phyloP scores from a whole-genome alignment of 1,140 invertebrate genomes.

The Protaetia brevitarsis region DNA sequence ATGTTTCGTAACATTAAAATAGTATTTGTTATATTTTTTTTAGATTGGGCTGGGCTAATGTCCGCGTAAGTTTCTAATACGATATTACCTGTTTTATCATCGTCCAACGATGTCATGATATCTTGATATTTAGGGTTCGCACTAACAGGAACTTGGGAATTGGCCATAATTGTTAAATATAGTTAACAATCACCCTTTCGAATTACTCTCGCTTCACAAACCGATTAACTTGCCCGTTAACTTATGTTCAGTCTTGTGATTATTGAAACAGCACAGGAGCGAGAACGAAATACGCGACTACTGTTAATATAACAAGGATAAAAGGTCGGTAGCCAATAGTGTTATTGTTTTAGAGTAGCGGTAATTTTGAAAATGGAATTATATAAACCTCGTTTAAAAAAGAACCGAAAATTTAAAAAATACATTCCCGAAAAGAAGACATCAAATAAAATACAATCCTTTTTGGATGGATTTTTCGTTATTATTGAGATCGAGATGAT shows the following conservation, averaged over 20 bases:
- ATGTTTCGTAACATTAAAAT: neutral
- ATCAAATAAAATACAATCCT: conserved; percentile 46
- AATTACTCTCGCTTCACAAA: conserved; percentile 16
- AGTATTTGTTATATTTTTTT: neutral
- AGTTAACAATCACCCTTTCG: conserved; percentile 3
- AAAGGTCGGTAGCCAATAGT: conserved; percentile 17
- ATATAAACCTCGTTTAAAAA: conserved; percentile 49
- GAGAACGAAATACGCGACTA: neutral
- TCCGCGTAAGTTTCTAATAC: neutral
- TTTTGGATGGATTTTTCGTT: conserved; percentile 63
- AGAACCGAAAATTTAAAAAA: conserved; percentile 41
- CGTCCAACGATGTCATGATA: conserved; percentile 68
- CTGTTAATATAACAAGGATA: conserved; percentile 18
- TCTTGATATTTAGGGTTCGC: conserved; percentile 63
- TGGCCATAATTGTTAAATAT: conserved; percentile 8
- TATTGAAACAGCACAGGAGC: conserved; percentile 30
- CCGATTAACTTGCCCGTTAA: conserved; percentile 11
- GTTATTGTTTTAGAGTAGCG: neutral
- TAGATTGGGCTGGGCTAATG: neutral
- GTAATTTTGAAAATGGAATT: conserved; percentile 49
- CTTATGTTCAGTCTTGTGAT: conserved; percentile 42
- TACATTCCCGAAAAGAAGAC: conserved; percentile 52
- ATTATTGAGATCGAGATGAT: conserved; percentile 59
- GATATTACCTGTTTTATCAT: conserved; percentile 77
- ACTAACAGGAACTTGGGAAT: conserved; percentile 14